Percentiles rank a stretch among this genome's conserved stretches.
Conservation (phyloP, 2,113 vertebrate genomes). For the Pollimyrus isidori region DNA sequence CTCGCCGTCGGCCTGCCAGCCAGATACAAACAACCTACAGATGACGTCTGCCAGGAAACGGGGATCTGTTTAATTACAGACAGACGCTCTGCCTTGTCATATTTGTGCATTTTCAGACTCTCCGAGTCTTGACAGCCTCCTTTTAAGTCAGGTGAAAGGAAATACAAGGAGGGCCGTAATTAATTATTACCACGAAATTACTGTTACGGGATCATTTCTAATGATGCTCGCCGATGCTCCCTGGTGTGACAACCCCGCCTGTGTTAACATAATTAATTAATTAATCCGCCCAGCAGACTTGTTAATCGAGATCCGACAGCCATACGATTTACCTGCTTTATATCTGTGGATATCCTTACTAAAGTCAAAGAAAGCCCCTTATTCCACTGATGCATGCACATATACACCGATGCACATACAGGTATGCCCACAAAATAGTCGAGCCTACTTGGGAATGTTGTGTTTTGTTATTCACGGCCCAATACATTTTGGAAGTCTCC, state of each 20-base stretch:
- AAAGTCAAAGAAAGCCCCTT: neutral
- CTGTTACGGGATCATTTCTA: neutral
- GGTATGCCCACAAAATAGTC: neutral
- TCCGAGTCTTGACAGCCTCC: neutral
- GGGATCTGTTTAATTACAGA: neutral
- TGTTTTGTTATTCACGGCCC: neutral
- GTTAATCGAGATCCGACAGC: neutral
- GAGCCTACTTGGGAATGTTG: neutral
- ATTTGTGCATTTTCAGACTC: neutral
- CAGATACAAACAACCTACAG: neutral
- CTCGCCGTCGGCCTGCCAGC: neutral
- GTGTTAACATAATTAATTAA: constrained; percentile 6
- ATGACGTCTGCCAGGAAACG: neutral
- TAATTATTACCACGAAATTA: constrained; percentile 9
- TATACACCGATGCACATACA: too few relatives aligned
- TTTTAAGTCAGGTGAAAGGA: neutral
- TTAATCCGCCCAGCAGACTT: neutral
- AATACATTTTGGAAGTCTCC: neutral
- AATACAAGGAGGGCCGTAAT: neutral
- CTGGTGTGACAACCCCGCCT: neutral
- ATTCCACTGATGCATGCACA: too few relatives aligned
- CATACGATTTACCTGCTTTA: neutral
- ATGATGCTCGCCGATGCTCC: neutral
- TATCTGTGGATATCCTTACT: neutral
- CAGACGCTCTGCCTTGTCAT: too few relatives aligned